Conservation (phyloP, 1,140 invertebrate genomes). For the Episyrphus balteatus region DNA sequence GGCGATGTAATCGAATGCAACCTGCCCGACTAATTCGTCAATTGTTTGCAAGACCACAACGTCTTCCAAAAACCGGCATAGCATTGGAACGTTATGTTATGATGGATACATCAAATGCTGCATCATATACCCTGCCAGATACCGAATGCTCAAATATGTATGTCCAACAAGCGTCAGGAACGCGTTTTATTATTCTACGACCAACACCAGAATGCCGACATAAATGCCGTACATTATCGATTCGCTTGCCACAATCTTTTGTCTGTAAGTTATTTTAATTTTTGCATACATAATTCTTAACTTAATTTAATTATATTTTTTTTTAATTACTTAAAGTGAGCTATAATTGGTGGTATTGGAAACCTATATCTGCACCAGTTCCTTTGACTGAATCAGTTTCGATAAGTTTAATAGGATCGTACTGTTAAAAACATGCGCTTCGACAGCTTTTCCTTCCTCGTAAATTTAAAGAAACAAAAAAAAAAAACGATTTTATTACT, state of each 20-base stretch:
- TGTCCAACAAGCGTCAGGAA: constrained; percentile 50
- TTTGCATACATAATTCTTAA: neutral
- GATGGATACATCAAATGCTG: constrained; percentile 50
- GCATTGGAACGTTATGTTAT: constrained; percentile 55
- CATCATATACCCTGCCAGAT: constrained; percentile 49
- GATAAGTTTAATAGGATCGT: constrained; percentile 55
- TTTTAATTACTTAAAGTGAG: constrained; percentile 47
- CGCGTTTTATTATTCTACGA: constrained; percentile 48
- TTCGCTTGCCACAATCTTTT: constrained; percentile 48
- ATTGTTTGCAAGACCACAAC: constrained; percentile 48
- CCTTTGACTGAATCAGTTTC: constrained; percentile 42
- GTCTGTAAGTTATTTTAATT: constrained; percentile 46
- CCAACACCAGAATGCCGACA: constrained; percentile 53
- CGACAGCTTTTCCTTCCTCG: too few species aligned
- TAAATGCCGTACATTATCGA: constrained; percentile 47
- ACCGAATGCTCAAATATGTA: constrained; percentile 62
- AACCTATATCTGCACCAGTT: constrained; percentile 51
- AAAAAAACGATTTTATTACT: too few species aligned
- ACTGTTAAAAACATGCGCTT: constrained; percentile 39
- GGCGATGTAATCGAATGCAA: constrained; percentile 56
- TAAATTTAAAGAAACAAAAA: too few species aligned
- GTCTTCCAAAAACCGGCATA: constrained; percentile 40
- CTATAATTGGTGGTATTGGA: constrained; percentile 72
- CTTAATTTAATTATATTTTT: neutral
- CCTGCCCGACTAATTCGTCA: constrained; percentile 48